Evolutionary conservation across 2,797 vertebrate genomes (phyloP).

Genomic region (Mastacembelus armatus): DNA sequence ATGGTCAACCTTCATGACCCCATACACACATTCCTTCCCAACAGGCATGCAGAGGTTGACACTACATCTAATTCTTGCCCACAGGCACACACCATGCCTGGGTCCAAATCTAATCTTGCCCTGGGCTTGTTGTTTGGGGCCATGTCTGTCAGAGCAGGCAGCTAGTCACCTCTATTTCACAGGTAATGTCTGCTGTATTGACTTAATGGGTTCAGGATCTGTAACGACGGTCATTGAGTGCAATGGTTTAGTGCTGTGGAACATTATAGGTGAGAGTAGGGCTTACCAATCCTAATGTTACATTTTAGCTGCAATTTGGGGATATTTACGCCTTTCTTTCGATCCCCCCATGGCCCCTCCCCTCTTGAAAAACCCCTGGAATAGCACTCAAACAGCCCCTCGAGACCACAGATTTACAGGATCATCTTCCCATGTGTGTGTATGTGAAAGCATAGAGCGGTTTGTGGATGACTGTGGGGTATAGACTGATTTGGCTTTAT

Average conservation of each 20-base stretch:
- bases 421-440: slow-evolving; percentile 69
- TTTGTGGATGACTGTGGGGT: slow-evolving; percentile 56
- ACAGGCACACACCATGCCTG: slow-evolving; percentile 47
- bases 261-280: slow-evolving; percentile 74
- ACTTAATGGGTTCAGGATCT: slow-evolving; percentile 75
- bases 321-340: slow-evolving; percentile 75
- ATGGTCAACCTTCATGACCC: slow-evolving; percentile 35
- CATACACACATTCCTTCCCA: slow-evolving; percentile 41
- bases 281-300: slow-evolving; percentile 79
- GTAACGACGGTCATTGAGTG: slow-evolving; percentile 80
- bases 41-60: slow-evolving; percentile 56
- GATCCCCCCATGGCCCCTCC: slow-evolving; percentile 59
- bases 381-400: slow-evolving; percentile 80
- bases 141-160: slow-evolving; percentile 48
- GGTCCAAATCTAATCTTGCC: slow-evolving; percentile 68
- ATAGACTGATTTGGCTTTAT: slow-evolving; percentile 72
- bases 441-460: slow-evolving; percentile 39
- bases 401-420: slow-evolving; percentile 75
- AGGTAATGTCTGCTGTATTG: slow-evolving; percentile 79
- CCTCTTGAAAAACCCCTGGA: slow-evolving; percentile 60
- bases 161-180: slow-evolving; percentile 62
- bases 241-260: slow-evolving; percentile 65
- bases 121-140: slow-evolving; percentile 46
- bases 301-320: slow-evolving; percentile 82
- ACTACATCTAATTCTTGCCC: slow-evolving; percentile 67